These are phyloP conservation scores for Chaenodraco wilsoni DNA, from an alignment of 2,797 vertebrate species.

Conservation along the genomic window DNA sequence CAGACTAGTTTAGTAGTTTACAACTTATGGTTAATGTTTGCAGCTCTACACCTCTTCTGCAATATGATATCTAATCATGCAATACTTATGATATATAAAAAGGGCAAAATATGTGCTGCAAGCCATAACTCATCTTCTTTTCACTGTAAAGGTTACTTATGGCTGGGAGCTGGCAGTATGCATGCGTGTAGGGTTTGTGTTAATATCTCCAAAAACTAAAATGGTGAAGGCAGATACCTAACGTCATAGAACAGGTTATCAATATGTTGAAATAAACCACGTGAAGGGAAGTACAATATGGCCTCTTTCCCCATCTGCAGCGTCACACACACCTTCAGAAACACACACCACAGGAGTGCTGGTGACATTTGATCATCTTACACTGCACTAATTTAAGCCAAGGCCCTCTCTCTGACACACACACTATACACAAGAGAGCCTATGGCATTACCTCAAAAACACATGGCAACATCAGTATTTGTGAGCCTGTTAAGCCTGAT, in stretches of 20 bases:
- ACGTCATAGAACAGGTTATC: neutral
- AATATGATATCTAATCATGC: neutral
- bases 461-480: slow-evolving; percentile 31
- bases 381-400: slow-evolving; percentile 73
- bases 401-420: slow-evolving; percentile 3
- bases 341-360: slow-evolving; percentile 36
- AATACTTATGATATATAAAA: slow-evolving; percentile 15
- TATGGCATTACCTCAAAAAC: slow-evolving; percentile 36
- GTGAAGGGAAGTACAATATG: neutral
- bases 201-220: too few relatives aligned
- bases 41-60: neutral
- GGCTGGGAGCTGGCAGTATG: too few relatives aligned
- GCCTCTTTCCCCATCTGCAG: slow-evolving; percentile 11
- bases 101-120: neutral
- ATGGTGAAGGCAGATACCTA: too few relatives aligned
- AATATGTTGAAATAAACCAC: neutral
- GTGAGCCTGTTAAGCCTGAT: slow-evolving; percentile 7
- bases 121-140: too few relatives aligned
- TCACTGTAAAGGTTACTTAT: too few relatives aligned
- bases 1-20: too few relatives aligned
- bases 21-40: too few relatives aligned
- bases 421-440: neutral
- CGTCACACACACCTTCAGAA: slow-evolving; percentile 12
- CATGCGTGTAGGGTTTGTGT: too few relatives aligned
- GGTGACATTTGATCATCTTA: slow-evolving; percentile 65